Base-by-base conservation (phyloP, 2,888 invertebrate genomes). In the Arctia plantaginis region DNA sequence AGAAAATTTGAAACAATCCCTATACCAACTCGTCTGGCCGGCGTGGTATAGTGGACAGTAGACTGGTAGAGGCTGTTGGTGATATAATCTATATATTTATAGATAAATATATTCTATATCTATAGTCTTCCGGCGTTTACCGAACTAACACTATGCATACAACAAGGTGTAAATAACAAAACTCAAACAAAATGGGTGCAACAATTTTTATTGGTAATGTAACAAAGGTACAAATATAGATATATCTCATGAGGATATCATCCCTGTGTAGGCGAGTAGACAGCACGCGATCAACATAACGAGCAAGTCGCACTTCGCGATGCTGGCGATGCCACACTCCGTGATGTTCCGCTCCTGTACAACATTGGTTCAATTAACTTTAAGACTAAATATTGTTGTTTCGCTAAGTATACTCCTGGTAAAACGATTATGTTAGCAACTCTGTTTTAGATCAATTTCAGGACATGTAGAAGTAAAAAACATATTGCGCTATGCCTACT, bases 131-230 rank as follows among this genome's bases (percentile, higher is more conserved):
- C 3, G 0, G 59, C 59, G n/a, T 27, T 59, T n/a, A 10, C 10
- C 55, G 55, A 59, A 27, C 15, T 30, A 13, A 6, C 1, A 27
- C 59, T 27, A 10, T 27, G 13, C 13, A 59, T 13, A 30, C 13
- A 47, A 59, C 13, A 3, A 59, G 15, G n/a, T 64, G 7, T 39
- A n/a, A 67, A 62, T 62, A 44, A 74, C 51, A 71, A 47, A 59
- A 51, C 39, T 13, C 20, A 27, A 35, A 65, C 82, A 75, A 77
- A 68, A 35, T 70, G 88, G 81, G 88, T 93, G 93, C 92, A 94
- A 94, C 91, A 92, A 89, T 71, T 92, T 94, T 93, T 93, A 94
- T 92, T 94, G 88, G 86, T 85, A 92, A 91, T 91, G 87, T 94
- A 93, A 93, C 93, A 93, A 94, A 93, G 90, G 91, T 94, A 94